These are phyloP conservation scores for Engraulis encrasicolus DNA, from an alignment of 2,113 vertebrate genomes.

Conservation along the genomic window DNA sequence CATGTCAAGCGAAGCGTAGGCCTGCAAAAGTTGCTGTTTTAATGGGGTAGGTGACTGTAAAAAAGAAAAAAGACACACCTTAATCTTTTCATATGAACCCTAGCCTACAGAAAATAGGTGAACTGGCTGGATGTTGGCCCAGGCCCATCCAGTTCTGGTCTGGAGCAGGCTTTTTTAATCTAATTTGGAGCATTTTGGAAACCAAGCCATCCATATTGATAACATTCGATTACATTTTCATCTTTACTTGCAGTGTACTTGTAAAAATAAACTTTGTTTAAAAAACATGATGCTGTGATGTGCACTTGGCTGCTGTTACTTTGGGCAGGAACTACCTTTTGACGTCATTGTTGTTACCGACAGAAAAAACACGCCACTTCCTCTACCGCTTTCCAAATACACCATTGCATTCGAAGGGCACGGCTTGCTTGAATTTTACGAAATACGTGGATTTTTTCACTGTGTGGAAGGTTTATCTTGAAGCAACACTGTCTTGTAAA, in stretches of 20 bases:
- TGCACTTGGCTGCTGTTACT: background rate
- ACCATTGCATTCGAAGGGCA: background rate
- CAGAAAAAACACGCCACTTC: constrained; percentile 9
- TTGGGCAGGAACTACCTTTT: constrained; percentile 12
- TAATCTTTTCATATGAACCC: too few relatives aligned
- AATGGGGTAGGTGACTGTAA: too few relatives aligned
- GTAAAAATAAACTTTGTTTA: background rate
- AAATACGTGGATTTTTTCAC: background rate
- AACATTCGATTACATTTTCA: too few relatives aligned
- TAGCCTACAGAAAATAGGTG: too few relatives aligned
- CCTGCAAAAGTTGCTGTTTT: too few relatives aligned
- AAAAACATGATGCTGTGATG: background rate
- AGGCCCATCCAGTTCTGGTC: too few relatives aligned
- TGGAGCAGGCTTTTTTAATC: too few relatives aligned
- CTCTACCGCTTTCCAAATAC: constrained; percentile 13
- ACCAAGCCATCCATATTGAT: too few relatives aligned
- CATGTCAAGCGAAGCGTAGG: too few relatives aligned
- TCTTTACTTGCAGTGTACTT: background rate
- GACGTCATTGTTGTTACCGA: constrained; percentile 5
- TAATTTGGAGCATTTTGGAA: too few relatives aligned
- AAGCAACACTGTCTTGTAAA: background rate
- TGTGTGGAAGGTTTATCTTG: background rate
- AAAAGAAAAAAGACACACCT: too few relatives aligned
- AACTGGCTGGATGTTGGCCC: too few relatives aligned
- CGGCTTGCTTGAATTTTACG: background rate